Base-by-base conservation (phyloP, 2,888 invertebrate species). In the Ichneumon xanthorius region DNA sequence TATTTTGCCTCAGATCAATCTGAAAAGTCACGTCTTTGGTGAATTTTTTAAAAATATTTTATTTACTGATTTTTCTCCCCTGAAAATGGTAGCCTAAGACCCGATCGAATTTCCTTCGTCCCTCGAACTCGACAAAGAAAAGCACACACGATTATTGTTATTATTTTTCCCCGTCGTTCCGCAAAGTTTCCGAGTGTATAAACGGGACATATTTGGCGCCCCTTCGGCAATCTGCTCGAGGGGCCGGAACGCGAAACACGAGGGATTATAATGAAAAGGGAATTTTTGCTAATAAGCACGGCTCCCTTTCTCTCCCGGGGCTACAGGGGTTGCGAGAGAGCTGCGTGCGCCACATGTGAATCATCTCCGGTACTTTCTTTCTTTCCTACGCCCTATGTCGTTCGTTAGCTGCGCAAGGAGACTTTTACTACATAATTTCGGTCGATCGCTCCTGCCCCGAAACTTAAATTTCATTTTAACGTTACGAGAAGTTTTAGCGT, bases 211-310 rank as follows among this genome's bases (percentile, higher is more conserved):
- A 75, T 79, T 71, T 40, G 75, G 79, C 63, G 58, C 71, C 75
- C 75, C 81, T 22, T 50, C 19, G 67, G 75, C 78, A 81, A 67
- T 48, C 65, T 80, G 77, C 85, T 70, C 68, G 55, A 78, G 80
- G 80, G 70, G 75, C 65, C 61, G 33, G 53, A 89, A 87, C 89
- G 48, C 68, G 82, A 77, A 80, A 85, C 82, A 85, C 72, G 90
- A 82, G 85, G 85, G 80, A 82, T 82, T 72, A 82, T 90, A 90
- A 91, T 91, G 88, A 91, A 89, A 90, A 89, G 88, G 88, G 91
- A 89, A 91, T 90, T 89, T 90, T 88, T 88, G 86, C 87, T 90
- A 89, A 90, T 90, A 89, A 88, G 86, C 75, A 82, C 85, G 71
- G 58, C 65, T 48, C 81, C 22, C 67, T 37, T 68, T 61, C 71